A percentile compares a stretch with the other conserved stretches of the same genome.
These are phyloP conservation scores for Eupsittula cactorum DNA, from an alignment of 2,113 vertebrate genomes.

Conservation along the genomic window DNA sequence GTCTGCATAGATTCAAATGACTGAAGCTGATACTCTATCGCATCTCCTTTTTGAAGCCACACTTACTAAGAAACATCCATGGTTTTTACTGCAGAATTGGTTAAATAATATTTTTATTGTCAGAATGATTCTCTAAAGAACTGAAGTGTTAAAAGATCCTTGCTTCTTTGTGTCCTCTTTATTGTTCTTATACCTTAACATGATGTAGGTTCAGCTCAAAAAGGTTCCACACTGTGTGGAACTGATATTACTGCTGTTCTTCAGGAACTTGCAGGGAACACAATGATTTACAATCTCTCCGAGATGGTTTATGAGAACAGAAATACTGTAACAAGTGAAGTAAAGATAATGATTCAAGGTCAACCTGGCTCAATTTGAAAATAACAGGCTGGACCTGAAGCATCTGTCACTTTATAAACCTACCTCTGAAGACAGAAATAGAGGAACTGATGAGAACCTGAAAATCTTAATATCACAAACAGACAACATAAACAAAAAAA, in stretches of 20 bases:
- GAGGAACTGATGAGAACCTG: neutral
- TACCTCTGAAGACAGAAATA: neutral
- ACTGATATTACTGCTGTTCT: neutral
- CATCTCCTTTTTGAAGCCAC: neutral
- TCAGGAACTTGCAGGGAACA: neutral
- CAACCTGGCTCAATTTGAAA: neutral
- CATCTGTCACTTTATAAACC: neutral
- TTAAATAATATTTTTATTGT: neutral
- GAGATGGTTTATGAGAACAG: neutral
- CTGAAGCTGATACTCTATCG: neutral
- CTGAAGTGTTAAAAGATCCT: neutral
- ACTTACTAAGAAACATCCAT: neutral
- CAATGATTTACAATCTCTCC: neutral
- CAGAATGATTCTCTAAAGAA: neutral
- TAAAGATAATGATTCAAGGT: neutral
- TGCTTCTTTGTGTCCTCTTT: neutral
- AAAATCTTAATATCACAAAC: neutral
- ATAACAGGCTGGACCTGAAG: neutral
- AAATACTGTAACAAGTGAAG: neutral
- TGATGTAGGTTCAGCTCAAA: neutral
- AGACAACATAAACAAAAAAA: neutral
- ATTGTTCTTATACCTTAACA: neutral
- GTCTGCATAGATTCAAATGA: neutral
- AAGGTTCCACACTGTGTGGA: neutral
- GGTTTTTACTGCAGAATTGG: neutral